A percentile compares a stretch with the other conserved stretches of the same genome.
Conservation (phyloP, 1,140 invertebrate genomes). For the Aphaenogaster ashmeadi region DNA sequence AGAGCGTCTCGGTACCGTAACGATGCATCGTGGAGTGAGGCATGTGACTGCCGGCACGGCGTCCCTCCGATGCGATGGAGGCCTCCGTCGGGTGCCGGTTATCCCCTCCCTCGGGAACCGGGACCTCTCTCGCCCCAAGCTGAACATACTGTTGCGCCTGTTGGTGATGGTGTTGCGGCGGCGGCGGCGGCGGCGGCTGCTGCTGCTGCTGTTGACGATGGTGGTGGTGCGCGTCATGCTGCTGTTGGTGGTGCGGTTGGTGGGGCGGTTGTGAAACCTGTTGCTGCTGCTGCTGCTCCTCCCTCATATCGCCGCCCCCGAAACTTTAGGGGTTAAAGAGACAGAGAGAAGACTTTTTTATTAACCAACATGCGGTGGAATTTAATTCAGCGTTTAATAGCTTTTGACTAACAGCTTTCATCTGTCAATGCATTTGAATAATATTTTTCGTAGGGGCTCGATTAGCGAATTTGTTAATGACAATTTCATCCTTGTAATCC, state of each 20-base stretch:
- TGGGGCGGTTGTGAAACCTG: slow-evolving; percentile 74
- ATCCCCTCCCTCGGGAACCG: slow-evolving; percentile 83
- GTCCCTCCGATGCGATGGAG: slow-evolving; percentile 79
- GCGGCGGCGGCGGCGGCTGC: slow-evolving; percentile 6
- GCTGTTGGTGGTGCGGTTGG: slow-evolving; percentile 69
- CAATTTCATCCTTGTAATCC: background rate
- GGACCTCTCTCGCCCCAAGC: slow-evolving; percentile 79
- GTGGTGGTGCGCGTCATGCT: slow-evolving; percentile 62
- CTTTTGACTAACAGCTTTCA: background rate
- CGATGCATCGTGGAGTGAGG: slow-evolving; percentile 85
- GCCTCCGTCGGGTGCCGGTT: slow-evolving; percentile 77
- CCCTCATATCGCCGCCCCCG: slow-evolving; percentile 69
- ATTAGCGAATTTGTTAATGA: background rate
- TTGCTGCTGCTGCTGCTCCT: slow-evolving; percentile 74
- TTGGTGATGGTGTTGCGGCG: slow-evolving; percentile 68
- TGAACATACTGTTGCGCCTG: slow-evolving; percentile 65
- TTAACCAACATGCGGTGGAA: background rate
- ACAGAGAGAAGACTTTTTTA: background rate
- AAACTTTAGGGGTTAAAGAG: slow-evolving; percentile 28
- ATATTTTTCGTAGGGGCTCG: background rate
- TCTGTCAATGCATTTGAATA: background rate
- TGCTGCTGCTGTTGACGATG: slow-evolving; percentile 59
- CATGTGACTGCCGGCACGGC: slow-evolving; percentile 83
- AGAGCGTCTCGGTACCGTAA: slow-evolving; percentile 82
- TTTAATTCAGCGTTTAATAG: background rate